Evolutionary conservation across 2,888 invertebrate genomes (phyloP).

Genomic region (Philhelius pedissequus): DNA sequence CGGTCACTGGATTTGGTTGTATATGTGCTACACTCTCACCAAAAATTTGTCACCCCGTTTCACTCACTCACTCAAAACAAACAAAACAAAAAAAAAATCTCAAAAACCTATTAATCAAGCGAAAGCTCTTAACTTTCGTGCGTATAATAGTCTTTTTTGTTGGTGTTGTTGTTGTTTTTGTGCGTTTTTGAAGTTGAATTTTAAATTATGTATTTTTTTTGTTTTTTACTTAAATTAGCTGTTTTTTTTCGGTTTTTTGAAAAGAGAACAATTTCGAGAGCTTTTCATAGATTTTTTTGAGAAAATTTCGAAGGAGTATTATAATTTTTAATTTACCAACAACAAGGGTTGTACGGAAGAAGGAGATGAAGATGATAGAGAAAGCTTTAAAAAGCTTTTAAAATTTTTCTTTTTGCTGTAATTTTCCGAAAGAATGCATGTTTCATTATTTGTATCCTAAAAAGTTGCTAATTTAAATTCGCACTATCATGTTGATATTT

Average conservation of each 20-base stretch:
- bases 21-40: slow-evolving; percentile 18
- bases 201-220: background rate
- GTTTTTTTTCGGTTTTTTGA: too few relatives aligned
- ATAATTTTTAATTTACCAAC: slow-evolving; percentile 19
- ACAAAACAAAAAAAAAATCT: background rate
- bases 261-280: slow-evolving; percentile 24
- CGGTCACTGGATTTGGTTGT: slow-evolving; percentile 53
- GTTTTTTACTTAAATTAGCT: background rate
- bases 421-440: slow-evolving; percentile 68
- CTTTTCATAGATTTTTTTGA: slow-evolving; percentile 54
- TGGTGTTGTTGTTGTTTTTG: background rate
- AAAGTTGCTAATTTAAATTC: slow-evolving; percentile 39
- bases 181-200: slow-evolving; percentile 1
- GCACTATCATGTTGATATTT: slow-evolving; percentile 38
- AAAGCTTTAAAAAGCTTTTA: slow-evolving; percentile 51
- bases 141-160: slow-evolving; percentile 14
- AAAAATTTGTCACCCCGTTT: slow-evolving; percentile 23
- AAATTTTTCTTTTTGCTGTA: slow-evolving; percentile 66
- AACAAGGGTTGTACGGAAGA: slow-evolving; percentile 38
- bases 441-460: slow-evolving; percentile 59
- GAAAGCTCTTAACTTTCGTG: slow-evolving; percentile 24
- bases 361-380: slow-evolving; percentile 8
- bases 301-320: slow-evolving; percentile 57
- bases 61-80: slow-evolving; percentile 9
- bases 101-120: slow-evolving; percentile 41